Percentiles rank a stretch among this genome's conserved stretches.
Evolutionary conservation across 2,797 vertebrate genomes (phyloP).

Genomic region (Aplochiton taeniatus): DNA sequence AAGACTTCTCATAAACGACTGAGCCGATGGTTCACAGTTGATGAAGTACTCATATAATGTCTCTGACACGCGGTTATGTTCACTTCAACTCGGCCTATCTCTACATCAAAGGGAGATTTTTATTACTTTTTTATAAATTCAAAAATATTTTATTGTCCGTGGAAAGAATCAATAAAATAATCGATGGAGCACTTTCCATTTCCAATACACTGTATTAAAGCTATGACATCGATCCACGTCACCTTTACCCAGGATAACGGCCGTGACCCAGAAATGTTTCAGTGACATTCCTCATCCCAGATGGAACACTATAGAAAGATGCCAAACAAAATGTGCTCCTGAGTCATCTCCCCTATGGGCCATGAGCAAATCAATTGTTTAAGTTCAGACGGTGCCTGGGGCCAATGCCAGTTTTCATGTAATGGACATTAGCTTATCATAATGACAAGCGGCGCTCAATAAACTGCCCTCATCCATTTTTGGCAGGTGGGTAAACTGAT

Average conservation of each 20-base stretch:
- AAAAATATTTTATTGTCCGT: no score
- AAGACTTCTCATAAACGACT: not conserved
- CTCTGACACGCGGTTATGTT: not conserved
- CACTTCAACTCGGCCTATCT: not conserved
- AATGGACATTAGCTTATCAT: conserved; percentile 57
- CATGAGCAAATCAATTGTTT: conserved; percentile 55
- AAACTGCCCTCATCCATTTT: conserved; percentile 39
- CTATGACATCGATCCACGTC: no score
- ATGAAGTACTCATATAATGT: not conserved
- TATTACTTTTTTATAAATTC: no score
- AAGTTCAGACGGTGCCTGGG: conserved; percentile 38
- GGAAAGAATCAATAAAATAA: no score
- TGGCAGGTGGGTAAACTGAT: conserved; percentile 35
- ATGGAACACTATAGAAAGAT: no score
- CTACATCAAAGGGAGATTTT: not conserved
- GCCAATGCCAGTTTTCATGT: conserved; percentile 38
- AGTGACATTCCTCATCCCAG: no score
- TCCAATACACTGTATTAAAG: not conserved
- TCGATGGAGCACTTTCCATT: no score
- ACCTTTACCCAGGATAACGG: no score
- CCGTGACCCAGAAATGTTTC: no score
- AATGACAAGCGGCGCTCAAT: conserved; percentile 47
- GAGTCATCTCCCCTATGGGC: conserved; percentile 33
- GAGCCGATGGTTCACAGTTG: not conserved
- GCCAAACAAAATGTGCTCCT: conserved; percentile 30